Percentiles rank a stretch among this genome's conserved stretches.
Conservation (phyloP, 2,797 vertebrate genomes). For the Nasua narica region DNA sequence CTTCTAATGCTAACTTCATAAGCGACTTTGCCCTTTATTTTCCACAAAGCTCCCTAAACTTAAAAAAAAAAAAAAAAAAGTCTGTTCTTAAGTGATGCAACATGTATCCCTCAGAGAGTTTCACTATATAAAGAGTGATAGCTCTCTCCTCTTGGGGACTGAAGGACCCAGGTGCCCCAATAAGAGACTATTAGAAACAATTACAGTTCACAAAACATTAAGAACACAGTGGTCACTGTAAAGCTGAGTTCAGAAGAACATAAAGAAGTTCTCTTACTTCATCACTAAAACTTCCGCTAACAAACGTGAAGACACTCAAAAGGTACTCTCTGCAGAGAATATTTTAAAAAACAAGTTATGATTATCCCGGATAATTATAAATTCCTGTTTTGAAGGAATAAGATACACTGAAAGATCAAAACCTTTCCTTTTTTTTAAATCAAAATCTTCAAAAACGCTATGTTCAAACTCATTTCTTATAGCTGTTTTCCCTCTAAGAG, state of each 20-base stretch:
- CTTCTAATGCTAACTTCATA: background rate
- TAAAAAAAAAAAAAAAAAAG: background rate
- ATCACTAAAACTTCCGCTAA: constrained; percentile 6
- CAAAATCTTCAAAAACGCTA: background rate
- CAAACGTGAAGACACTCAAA: background rate
- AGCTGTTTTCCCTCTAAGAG: background rate
- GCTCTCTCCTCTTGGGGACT: background rate
- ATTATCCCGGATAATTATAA: background rate
- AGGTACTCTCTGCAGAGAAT: background rate
- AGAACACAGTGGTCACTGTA: background rate
- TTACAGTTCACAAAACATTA: constrained; percentile 42
- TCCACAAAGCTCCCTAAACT: background rate
- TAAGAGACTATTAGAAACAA: constrained; percentile 54
- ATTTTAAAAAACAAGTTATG: background rate
- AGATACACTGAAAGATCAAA: background rate
- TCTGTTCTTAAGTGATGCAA: constrained; percentile 60
- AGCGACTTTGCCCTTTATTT: constrained; percentile 8
- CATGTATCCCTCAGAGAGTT: background rate
- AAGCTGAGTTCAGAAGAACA: background rate
- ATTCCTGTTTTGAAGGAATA: constrained; percentile 29
- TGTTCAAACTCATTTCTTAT: background rate
- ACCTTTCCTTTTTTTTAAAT: background rate
- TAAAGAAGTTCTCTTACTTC: background rate
- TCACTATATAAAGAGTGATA: background rate
- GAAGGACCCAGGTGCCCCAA: constrained; percentile 53